phyloP scores from a whole-genome alignment of 53 echinoderm and acorn worm genomes.

The Temnopleurus reevesii region DNA sequence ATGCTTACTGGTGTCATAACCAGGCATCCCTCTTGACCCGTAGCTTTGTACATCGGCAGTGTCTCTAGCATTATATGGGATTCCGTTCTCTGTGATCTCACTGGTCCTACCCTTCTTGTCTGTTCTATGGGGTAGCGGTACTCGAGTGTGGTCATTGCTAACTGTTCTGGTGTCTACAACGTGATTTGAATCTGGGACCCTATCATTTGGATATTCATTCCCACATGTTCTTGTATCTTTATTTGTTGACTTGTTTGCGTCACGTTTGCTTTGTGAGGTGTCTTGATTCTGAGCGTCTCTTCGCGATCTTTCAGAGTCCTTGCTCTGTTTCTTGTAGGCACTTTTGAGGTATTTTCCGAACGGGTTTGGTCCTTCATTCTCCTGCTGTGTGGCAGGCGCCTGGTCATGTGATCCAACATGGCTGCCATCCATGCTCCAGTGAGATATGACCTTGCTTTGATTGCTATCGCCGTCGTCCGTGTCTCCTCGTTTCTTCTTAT shows the following conservation, averaged over 20 bases:
- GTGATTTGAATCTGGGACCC: not conserved
- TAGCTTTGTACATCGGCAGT: not conserved
- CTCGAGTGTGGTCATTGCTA: not conserved
- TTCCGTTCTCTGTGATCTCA: not conserved
- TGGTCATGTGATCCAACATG: not conserved
- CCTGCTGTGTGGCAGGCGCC: not conserved
- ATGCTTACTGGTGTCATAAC: constrained; percentile 13
- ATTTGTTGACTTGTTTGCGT: not conserved
- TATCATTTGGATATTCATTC: not conserved
- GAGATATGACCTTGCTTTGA: constrained; percentile 42
- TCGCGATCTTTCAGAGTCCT: not conserved
- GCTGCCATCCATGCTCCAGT: constrained; percentile 49
- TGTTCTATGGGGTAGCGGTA: not conserved
- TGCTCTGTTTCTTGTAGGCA: constrained; percentile 50
- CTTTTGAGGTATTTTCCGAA: constrained; percentile 60
- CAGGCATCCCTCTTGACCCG: not conserved
- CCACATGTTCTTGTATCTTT: not conserved
- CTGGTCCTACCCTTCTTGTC: constrained; percentile 1
- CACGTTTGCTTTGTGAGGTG: not conserved
- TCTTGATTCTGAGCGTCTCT: constrained; percentile 19
- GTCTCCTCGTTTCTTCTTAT: not conserved
- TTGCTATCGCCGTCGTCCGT: not conserved
- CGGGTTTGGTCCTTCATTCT: constrained; percentile 8
- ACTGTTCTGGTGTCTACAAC: not conserved
- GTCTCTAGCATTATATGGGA: constrained; percentile 2